Evolutionary conservation across 2,888 invertebrate species (phyloP), one percentile per base, ranked within the genome.

Genomic region (Pseudococcus viburni): DNA sequence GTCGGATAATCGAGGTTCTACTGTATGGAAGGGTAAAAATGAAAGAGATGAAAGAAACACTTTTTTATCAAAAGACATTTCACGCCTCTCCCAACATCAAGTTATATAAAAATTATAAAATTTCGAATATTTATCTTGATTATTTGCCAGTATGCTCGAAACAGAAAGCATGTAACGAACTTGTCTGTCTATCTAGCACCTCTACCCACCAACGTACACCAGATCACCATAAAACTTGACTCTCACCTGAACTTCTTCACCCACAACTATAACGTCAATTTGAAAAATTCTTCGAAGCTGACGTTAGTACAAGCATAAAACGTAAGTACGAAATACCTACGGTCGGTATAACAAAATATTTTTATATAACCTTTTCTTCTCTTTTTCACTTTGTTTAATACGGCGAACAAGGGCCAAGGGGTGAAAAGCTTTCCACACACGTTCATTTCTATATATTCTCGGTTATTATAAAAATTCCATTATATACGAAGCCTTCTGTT

Each of bases 111-210:
- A 15, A 64, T 19, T 22, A 22, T 64, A 15, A 33, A 73, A 73
- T 33, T 73, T 73, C 26, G 15, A 73, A 73, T 73, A 73, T 73
- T 73, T 73, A 73, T 33, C 12, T 73, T 73, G 68, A 73, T 33
- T 15, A 15, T 33, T 22, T 33, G 68, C 68, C 68, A 73, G 26
- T 33, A 26, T 73, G 1, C 6, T 73, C 15, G 33, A 73, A 15
- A 33, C 4, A 15, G 12, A 33, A 73, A 4, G 33, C 26, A 17
- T 26, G 19, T 33, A 33, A 33, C 26, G 26, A 33, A 33, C 26
- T 2, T 3, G 26, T 33, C 26, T 11, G n/a, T 59, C 5, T 6
- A 19, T 5, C 19, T 6, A 7, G 19, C 19, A 59, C n/a, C 0
- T 59, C 17, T 17, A 55, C 17, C 55, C 15, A 55, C 5, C 55